Evolutionary conservation across 35 echinoderm and acorn worm species (phyloP).

Genomic region (Heliocidaris erythrogramma): DNA sequence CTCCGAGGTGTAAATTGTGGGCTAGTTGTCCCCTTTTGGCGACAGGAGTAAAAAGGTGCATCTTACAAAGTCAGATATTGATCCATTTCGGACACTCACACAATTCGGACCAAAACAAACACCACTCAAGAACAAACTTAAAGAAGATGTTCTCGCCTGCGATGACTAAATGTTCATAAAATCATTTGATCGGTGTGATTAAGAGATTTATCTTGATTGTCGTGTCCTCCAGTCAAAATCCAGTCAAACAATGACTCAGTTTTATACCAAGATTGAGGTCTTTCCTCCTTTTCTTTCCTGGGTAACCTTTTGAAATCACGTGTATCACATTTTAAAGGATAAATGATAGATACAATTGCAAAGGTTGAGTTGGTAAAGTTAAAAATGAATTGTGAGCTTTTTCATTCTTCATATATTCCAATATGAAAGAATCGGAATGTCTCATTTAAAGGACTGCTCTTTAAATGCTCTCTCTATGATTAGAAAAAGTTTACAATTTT

Average conservation of each 20-base stretch:
- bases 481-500: too few relatives aligned
- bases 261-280: neutral
- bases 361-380: too few relatives aligned
- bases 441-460: too few relatives aligned
- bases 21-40: neutral
- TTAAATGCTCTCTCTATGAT: too few relatives aligned
- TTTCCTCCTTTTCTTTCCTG: too few relatives aligned
- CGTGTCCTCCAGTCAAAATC: neutral
- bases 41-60: conserved; percentile 32
- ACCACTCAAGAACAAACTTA: neutral
- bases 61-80: conserved; percentile 33
- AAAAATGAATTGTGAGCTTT: too few relatives aligned
- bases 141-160: neutral
- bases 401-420: too few relatives aligned
- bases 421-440: too few relatives aligned
- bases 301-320: too few relatives aligned
- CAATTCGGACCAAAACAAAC: conserved; percentile 24
- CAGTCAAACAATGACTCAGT: neutral
- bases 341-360: too few relatives aligned
- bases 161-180: neutral
- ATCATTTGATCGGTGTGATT: neutral
- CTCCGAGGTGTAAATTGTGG: neutral
- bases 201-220: neutral
- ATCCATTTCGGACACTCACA: conserved; percentile 31
- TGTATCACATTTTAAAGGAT: too few relatives aligned